Conservation (phyloP, 2,888 invertebrate genomes). For the Augiades crinisus region DNA sequence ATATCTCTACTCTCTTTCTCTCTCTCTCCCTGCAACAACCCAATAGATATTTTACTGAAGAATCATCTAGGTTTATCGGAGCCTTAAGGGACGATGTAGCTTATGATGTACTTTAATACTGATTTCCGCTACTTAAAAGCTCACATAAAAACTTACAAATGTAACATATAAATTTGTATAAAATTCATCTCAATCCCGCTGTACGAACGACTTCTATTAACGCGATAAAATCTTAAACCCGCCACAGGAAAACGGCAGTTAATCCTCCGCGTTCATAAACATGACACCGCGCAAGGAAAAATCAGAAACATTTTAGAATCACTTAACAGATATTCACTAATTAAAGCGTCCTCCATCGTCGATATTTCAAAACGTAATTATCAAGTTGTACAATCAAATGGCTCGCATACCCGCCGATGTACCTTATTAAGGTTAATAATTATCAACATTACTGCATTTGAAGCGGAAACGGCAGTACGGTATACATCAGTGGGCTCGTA, state of each 20-base stretch:
- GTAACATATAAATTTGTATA: no score
- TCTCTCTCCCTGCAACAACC: no score
- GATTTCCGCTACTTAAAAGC: no score
- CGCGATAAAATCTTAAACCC: not conserved
- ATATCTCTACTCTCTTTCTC: no score
- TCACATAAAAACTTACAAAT: no score
- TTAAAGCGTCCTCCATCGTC: conserved; percentile 17
- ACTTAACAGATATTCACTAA: conserved; percentile 23
- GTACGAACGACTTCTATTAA: not conserved
- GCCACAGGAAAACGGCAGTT: not conserved
- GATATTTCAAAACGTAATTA: conserved; percentile 18
- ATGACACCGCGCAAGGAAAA: conserved; percentile 1
- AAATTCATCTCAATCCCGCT: not conserved
- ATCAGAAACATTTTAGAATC: conserved; percentile 14
- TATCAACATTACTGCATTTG: conserved; percentile 30
- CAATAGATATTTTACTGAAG: no score
- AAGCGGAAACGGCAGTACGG: conserved; percentile 24
- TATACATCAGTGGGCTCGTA: conserved; percentile 21
- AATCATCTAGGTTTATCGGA: no score
- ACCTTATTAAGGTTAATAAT: conserved; percentile 37
- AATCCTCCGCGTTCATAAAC: conserved; percentile 2
- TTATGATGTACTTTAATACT: no score
- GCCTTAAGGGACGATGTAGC: no score
- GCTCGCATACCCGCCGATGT: conserved; percentile 30
- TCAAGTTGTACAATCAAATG: conserved; percentile 13